These are phyloP conservation scores for Ceratothoa steindachneri DNA, from an alignment of 2,888 invertebrate species.

Conservation along the genomic window DNA sequence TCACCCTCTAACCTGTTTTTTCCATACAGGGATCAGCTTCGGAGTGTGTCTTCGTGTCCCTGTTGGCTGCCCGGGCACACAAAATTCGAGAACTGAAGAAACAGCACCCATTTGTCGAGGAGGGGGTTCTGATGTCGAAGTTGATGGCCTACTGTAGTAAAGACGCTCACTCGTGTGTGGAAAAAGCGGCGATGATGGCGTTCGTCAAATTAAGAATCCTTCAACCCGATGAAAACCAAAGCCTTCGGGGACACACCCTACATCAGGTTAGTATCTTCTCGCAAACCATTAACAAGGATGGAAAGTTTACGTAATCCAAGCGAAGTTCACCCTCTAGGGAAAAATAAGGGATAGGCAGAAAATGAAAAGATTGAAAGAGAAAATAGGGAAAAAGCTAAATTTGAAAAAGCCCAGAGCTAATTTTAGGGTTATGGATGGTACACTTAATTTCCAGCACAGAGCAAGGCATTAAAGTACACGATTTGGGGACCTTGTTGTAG, in stretches of 20 bases:
- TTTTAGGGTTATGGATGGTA: too few species aligned
- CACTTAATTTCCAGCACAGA: too few species aligned
- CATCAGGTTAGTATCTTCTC: constrained; percentile 69
- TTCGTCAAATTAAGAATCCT: constrained; percentile 84
- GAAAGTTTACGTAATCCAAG: neutral
- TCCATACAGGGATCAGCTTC: constrained; percentile 82
- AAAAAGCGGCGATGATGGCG: constrained; percentile 89
- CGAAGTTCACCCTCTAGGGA: too few species aligned
- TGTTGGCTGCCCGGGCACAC: constrained; percentile 86
- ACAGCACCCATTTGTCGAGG: constrained; percentile 79
- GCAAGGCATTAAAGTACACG: too few species aligned
- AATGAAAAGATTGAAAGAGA: neutral
- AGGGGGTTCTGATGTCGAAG: constrained; percentile 82
- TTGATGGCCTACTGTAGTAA: constrained; percentile 71
- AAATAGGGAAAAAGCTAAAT: too few species aligned
- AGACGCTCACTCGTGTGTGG: constrained; percentile 86
- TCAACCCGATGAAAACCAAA: constrained; percentile 78
- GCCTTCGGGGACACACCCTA: constrained; percentile 73
- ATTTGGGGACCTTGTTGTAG: too few species aligned
- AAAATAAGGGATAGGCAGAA: neutral
- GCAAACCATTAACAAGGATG: too few species aligned
- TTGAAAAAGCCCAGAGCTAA: too few species aligned
- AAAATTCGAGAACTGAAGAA: constrained; percentile 79
- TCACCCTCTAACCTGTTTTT: too few species aligned
- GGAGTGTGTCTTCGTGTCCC: constrained; percentile 85